Evolutionary conservation across 2,113 vertebrate species (phyloP), one percentile per base, ranked within the genome.

Genomic region (Salvelinus namaycush): DNA sequence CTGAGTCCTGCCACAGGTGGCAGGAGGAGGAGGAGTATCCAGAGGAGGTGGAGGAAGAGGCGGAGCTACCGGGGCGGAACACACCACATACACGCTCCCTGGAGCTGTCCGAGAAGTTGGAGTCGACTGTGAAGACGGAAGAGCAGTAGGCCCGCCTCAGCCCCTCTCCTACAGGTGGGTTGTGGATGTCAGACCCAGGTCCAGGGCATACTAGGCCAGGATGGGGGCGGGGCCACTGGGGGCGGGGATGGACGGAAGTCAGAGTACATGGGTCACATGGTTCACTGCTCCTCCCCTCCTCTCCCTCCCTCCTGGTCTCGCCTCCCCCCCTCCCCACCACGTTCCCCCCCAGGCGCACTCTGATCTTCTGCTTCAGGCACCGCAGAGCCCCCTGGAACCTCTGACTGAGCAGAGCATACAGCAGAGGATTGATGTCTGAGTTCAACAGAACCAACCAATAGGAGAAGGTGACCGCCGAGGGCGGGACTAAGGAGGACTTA

Each of bases 351-450:
- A 93, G 71, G 5, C 82, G 81, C 3, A 84, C 79, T 77, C 81
- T 81, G 9, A 93, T 70, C 74, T 90, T 93, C 60, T 88, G 84
- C 79, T 67, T 79, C n/a, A 94, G 88, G 83, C 84, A 87, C 75
- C 68, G 77, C 5, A 95, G 87, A 12, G 94, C 94, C 3, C 85
- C 90, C 77, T 93, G 93, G 84, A 95, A 95, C 27, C 93, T 89
- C 62, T 92, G 91, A 85, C 94, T 95, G 2, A 95, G 92, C 74
- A 95, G 89, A 13, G 93, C 94, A 3, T 95, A 95, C 13, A 95
- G 83, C 48, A 95, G 83, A 5, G 94, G 94, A 68, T 95, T 95
- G 78, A 95, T 92, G 87, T 93, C 93, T 0, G 94, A 95, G 89
- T 94, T 95, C 68, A 95, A 88, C 77, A 95, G 77, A 68, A 93